Evolutionary conservation across 35 echinoderm and acorn worm species (phyloP), one percentile per base, ranked within the genome.

Genomic region (Chiridota heheva): DNA sequence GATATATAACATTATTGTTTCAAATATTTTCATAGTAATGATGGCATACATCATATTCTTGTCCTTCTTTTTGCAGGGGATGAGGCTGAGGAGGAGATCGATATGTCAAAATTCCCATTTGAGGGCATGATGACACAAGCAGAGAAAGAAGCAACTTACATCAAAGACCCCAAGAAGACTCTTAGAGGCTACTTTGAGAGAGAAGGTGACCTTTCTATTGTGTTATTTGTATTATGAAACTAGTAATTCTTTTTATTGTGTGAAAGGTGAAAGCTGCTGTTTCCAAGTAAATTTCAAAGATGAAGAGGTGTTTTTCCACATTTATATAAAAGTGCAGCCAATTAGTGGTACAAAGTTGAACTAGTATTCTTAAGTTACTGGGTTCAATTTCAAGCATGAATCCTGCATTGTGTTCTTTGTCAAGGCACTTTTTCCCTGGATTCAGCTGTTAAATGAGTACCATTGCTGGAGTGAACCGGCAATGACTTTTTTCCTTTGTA

Each of bases 101-200:
- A 69, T 37, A 44, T 56, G 86, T 43, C 29, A 64, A 88, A 89
- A 31, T 86, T 86, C 73, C 89, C 89, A 61, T 91, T 80, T 51
- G 60, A 84, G 8, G n/a, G n/a, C n/a, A 40, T 74, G 55, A 76
- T 81, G 65, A 80, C 72, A 30, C 71, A 81, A 28, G 90, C 90
- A 40, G 84, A 90, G 47, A 91, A 86, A 35, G 93, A 97, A 82
- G 88, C 93, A 45, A 42, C 70, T 27, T 90, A 91, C 58, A 60
- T 97, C 30, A 91, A 91, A 60, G 93, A 97, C 68, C 93, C 93
- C 24, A 97, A 97, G 88, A 97, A 97, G 32, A 84, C 88, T 43
- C 80, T 97, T 15, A 69, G 93, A 60, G 93, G 93, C 4, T 97
- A 82, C 84, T 97, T 97, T 88, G 93, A 97, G 63, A 87, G 93